Evolutionary conservation across 2,888 invertebrate species (phyloP).

Genomic region (Eurois occulta): DNA sequence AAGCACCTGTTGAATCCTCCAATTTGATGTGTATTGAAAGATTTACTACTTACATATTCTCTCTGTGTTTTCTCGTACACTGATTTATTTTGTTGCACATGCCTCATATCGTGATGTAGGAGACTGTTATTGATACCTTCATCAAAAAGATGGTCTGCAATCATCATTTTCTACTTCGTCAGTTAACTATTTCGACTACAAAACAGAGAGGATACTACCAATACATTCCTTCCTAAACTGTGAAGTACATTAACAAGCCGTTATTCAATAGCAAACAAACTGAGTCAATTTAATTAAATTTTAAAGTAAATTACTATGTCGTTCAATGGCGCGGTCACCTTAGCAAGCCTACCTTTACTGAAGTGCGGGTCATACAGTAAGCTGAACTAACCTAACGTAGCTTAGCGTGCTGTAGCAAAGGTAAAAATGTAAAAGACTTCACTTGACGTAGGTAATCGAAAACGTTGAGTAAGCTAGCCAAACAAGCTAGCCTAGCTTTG

Average conservation of each 20-base stretch:
- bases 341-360: constrained; percentile 7
- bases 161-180: constrained; percentile 69
- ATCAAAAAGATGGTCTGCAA: constrained; percentile 85
- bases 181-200: constrained; percentile 11
- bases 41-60: constrained; percentile 83
- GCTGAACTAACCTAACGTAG: constrained; percentile 14
- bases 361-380: neutral
- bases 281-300: constrained; percentile 85
- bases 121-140: constrained; percentile 83
- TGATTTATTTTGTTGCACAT: constrained; percentile 76
- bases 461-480: neutral
- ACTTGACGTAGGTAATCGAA: neutral
- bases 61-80: constrained; percentile 82
- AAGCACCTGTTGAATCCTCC: neutral
- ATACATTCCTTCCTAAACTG: constrained; percentile 17
- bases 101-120: constrained; percentile 83
- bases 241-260: constrained; percentile 61
- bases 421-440: neutral
- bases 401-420: too few species aligned
- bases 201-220: constrained; percentile 38
- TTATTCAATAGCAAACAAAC: constrained; percentile 80
- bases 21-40: neutral
- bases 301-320: constrained; percentile 81
- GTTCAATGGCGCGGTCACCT: constrained; percentile 75
- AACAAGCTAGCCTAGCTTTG: too few species aligned